Evolutionary conservation across 2,888 invertebrate genomes (phyloP), one percentile per base, ranked within the genome.

Genomic region (Philonicus albiceps): DNA sequence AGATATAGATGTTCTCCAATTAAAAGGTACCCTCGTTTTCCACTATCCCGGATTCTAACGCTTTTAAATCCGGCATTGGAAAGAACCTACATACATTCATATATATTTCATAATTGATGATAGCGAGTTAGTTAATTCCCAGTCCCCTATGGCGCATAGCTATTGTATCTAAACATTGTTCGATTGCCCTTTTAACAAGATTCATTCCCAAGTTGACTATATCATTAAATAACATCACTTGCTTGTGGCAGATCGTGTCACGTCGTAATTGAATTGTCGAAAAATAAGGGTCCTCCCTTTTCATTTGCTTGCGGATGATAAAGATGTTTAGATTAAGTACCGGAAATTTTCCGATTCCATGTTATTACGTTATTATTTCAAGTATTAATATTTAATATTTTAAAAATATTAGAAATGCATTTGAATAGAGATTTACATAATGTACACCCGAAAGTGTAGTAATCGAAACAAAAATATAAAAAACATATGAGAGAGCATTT

Each of bases 281-380:
- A 81, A 78, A 78, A 78, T 78, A 78, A 49, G 78, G 78, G 78
- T 30, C 75, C 8, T 43, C 19, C 78, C 78, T 27, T 34, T 43
- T 78, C 43, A 78, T 78, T 78, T 49, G 22, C 22, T 11, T 43
- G 22, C 30, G 49, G 11, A 78, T 43, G 22, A 78, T 5, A 27
- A 43, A 8, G 43, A 43, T 27, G 30, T 7, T 13, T 43, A 0
- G 19, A 78, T 78, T 78, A 78, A 78, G 43, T 43, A 30, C 43
- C 78, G 78, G 78, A 78, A 78, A 78, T 78, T 43, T 78, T 27
- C 22, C 43, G 78, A 78, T 78, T 22, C 78, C 27, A 78, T 78
- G 49, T 78, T 1, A 16, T 78, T 78, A 49, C 11, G 0, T 11
- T 34, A 37, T 37, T n/a, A n/a, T n/a, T n/a, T n/a, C n/a, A n/a